Percentiles rank a stretch among this genome's conserved stretches.
phyloP scores from a whole-genome alignment of 2,113 vertebrate genomes.

The Phalacrocorax aristotelis region DNA sequence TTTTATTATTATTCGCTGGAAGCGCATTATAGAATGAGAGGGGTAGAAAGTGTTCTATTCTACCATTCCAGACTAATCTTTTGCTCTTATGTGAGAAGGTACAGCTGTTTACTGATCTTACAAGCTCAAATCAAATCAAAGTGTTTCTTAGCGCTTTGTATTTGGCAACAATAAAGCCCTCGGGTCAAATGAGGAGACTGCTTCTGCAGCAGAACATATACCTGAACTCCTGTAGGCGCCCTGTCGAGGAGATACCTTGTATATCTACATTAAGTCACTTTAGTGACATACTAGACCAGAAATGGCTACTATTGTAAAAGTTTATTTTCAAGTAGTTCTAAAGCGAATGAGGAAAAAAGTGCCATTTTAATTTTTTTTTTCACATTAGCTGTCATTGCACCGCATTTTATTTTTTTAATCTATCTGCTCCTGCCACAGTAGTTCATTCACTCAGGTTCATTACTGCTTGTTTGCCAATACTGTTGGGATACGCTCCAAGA shows the following conservation, averaged over 20 bases:
- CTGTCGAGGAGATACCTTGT: accelerated
- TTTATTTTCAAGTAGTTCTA: not conserved
- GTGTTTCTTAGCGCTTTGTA: not conserved
- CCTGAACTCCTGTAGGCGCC: not conserved
- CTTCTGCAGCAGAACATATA: not conserved
- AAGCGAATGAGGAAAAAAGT: not conserved
- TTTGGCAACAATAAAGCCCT: not conserved
- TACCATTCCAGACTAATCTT: not conserved
- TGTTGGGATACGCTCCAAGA: not conserved
- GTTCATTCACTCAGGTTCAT: not conserved
- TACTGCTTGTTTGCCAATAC: not conserved
- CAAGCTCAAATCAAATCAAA: conserved; percentile 11
- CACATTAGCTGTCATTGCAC: not conserved
- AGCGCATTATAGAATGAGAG: not conserved
- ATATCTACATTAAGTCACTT: not conserved
- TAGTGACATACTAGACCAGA: not conserved
- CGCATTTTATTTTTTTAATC: not conserved
- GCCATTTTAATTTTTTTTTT: not conserved
- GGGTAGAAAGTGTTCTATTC: not conserved
- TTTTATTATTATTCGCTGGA: not conserved
- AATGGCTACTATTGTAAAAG: not conserved
- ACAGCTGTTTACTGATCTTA: conserved; percentile 21
- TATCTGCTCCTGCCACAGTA: not conserved
- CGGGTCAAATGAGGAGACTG: not conserved
- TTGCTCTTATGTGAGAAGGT: not conserved